Evolutionary conservation across 2,888 invertebrate species (phyloP).

Genomic region (Phytoseiulus persimilis): DNA sequence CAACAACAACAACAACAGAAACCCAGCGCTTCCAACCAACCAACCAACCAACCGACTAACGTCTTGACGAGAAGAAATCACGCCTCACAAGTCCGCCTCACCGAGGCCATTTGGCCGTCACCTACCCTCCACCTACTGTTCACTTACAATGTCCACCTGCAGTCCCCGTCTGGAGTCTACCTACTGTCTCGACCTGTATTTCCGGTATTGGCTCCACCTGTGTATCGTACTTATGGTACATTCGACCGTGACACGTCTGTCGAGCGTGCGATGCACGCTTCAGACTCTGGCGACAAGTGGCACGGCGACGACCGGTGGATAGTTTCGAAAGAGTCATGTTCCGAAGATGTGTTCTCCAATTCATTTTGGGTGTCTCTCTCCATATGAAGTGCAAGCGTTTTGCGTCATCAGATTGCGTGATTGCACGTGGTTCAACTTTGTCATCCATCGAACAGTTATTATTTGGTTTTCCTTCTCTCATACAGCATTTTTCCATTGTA

Average conservation of each 20-base stretch:
- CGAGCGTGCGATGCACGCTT: neutral
- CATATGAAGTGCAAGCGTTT: neutral
- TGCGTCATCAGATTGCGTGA: neutral
- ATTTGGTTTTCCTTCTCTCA: neutral
- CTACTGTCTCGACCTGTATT: neutral
- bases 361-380: neutral
- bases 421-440: neutral
- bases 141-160: neutral
- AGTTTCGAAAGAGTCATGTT: neutral
- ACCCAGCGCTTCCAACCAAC: slow-evolving; percentile 5
- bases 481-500: neutral
- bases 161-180: neutral
- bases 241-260: neutral
- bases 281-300: neutral
- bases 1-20: neutral
- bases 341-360: neutral
- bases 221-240: neutral
- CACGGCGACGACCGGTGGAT: neutral
- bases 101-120: neutral
- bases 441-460: neutral
- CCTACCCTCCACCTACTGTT: neutral
- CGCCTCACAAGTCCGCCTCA: neutral
- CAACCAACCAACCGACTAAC: neutral
- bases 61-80: neutral
- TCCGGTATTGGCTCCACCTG: neutral